Conservation (phyloP, 2,888 invertebrate species). For the Megaustenia siamemsis region DNA sequence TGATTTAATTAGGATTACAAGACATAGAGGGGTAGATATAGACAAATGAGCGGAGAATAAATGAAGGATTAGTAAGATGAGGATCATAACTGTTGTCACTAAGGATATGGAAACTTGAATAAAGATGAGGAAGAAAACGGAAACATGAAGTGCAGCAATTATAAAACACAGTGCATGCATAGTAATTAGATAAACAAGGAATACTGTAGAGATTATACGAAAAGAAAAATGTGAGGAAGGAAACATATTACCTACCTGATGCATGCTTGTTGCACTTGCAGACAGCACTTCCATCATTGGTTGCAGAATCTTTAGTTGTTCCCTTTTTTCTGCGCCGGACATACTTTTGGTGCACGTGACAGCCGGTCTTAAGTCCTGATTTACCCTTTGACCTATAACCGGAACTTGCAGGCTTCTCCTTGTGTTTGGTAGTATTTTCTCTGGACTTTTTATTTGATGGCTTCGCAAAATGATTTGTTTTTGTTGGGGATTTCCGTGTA, state of each 20-base stretch:
- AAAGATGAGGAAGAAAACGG: no score
- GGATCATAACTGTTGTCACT: no score
- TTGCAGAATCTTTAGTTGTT: neutral
- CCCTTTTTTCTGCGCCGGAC: neutral
- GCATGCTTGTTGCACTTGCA: neutral
- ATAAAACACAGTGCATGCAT: no score
- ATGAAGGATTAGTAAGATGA: no score
- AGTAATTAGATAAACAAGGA: no score
- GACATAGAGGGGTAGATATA: no score
- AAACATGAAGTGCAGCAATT: no score
- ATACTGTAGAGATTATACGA: no score
- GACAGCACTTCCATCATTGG: neutral
- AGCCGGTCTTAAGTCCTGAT: neutral
- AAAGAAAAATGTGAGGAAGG: neutral
- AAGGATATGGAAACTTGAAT: no score
- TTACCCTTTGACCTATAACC: neutral
- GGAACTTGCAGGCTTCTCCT: neutral
- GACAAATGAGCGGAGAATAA: no score
- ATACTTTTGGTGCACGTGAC: neutral
- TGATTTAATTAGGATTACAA: no score
- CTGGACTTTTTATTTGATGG: neutral
- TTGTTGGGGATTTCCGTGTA: conserved; percentile 10
- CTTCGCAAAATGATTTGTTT: conserved; percentile 9
- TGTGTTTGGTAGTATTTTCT: neutral
- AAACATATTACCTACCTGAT: conserved; percentile 1